phyloP scores from a whole-genome alignment of 2,113 vertebrate genomes.

The Misgurnus mizolepis region DNA sequence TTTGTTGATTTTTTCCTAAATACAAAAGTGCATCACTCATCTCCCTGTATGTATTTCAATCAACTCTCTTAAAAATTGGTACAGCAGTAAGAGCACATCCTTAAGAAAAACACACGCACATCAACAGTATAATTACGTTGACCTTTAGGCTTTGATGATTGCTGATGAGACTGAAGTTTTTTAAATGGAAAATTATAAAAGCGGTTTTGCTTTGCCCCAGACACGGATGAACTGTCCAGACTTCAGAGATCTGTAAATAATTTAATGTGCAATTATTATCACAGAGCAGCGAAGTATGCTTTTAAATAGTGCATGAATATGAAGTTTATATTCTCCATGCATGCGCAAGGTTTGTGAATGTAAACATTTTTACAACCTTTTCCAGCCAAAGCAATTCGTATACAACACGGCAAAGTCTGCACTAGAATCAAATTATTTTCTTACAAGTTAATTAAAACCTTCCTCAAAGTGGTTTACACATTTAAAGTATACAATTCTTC shows the following conservation, averaged over 20 bases:
- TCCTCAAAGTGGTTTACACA: background rate
- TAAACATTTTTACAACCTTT: background rate
- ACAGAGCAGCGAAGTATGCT: conserved; percentile 13
- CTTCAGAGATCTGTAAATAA: conserved; percentile 41
- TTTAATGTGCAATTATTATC: conserved; percentile 42
- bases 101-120: background rate
- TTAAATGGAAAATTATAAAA: background rate
- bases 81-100: background rate
- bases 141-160: background rate
- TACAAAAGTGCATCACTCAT: background rate
- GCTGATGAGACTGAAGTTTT: background rate
- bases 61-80: background rate
- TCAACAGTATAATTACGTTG: conserved; percentile 10
- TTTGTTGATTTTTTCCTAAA: background rate
- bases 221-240: conserved; percentile 19
- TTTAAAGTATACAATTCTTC: no score
- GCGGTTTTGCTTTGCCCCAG: conserved; percentile 14
- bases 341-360: background rate
- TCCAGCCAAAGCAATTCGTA: background rate
- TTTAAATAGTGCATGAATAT: conserved; percentile 32
- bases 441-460: background rate
- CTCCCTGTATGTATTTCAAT: background rate
- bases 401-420: background rate
- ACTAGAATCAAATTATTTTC: background rate
- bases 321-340: conserved; percentile 33